A percentile compares a stretch with the other conserved stretches of the same genome.
phyloP scores from a whole-genome alignment of 2,797 vertebrate genomes.

The Emydoidea blandingii region DNA sequence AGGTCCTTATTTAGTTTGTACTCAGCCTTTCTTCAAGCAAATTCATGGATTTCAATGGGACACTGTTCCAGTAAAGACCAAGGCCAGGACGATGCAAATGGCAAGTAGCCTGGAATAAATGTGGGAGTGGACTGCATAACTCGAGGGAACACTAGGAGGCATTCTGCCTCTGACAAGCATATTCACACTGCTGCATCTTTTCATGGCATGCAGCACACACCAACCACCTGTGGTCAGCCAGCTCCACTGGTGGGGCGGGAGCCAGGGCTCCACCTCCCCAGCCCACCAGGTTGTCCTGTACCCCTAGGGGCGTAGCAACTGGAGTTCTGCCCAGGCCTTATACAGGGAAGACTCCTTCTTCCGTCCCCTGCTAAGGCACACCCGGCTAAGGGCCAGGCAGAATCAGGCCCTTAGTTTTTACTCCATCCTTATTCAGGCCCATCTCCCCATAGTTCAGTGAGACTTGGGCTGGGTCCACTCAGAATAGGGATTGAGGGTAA shows the following conservation, averaged over 20 bases:
- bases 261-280: background rate
- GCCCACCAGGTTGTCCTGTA: background rate
- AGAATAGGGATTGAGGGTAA: background rate
- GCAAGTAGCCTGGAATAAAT: background rate
- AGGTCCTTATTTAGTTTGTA: background rate
- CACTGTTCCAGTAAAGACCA: background rate
- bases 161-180: background rate
- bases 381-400: background rate
- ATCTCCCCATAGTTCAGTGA: background rate
- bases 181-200: background rate
- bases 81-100: fast-evolving
- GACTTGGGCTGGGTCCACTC: background rate
- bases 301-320: background rate
- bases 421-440: background rate
- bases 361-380: background rate
- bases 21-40: background rate
- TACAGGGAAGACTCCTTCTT: background rate
- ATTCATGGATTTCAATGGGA: fast-evolving
- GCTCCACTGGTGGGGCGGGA: background rate
- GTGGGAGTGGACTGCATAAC: fast-evolving
- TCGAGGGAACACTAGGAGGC: background rate
- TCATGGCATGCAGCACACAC: background rate
- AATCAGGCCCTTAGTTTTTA: too few species aligned
- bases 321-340: background rate
- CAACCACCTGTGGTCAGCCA: background rate